Percentiles rank a stretch among this genome's conserved stretches.
Conservation (phyloP, 1,140 invertebrate genomes). For the Sarcophaga bullata region DNA sequence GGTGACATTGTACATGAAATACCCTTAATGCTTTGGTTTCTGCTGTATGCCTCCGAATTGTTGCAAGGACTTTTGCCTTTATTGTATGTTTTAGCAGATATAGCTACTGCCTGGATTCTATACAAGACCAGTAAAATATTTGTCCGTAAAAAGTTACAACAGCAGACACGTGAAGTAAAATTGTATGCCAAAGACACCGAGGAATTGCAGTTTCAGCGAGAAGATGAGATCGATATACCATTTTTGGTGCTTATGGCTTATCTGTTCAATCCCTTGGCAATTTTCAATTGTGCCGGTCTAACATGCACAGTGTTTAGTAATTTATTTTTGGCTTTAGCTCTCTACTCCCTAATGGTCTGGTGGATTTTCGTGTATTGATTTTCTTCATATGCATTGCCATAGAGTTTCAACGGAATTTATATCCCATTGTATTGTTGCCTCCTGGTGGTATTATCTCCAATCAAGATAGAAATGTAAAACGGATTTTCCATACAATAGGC, state of each 20-base stretch:
- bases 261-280: slow-evolving; percentile 91
- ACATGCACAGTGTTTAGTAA: slow-evolving; percentile 94
- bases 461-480: slow-evolving; percentile 42
- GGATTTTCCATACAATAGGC: slow-evolving; percentile 45
- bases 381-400: slow-evolving; percentile 77
- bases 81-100: slow-evolving; percentile 79
- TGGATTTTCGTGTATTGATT: slow-evolving; percentile 72
- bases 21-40: slow-evolving; percentile 78
- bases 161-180: slow-evolving; percentile 41
- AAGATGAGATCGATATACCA: slow-evolving; percentile 69
- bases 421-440: slow-evolving; percentile 85
- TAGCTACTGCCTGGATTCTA: slow-evolving; percentile 78
- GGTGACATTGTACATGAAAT: slow-evolving; percentile 84
- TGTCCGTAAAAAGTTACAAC: slow-evolving; percentile 58
- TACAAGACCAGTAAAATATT: slow-evolving; percentile 76
- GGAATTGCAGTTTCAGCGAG: slow-evolving; percentile 69
- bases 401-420: slow-evolving; percentile 85
- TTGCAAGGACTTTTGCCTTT: slow-evolving; percentile 70
- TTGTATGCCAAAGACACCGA: slow-evolving; percentile 72
- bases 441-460: slow-evolving; percentile 75
- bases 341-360: slow-evolving; percentile 78
- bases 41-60: slow-evolving; percentile 75
- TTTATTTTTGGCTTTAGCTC: slow-evolving; percentile 76
- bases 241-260: slow-evolving; percentile 83
- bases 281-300: slow-evolving; percentile 89